These are phyloP conservation scores for Acleris laterana DNA, from an alignment of 2,888 invertebrate genomes.

Conservation along the genomic window DNA sequence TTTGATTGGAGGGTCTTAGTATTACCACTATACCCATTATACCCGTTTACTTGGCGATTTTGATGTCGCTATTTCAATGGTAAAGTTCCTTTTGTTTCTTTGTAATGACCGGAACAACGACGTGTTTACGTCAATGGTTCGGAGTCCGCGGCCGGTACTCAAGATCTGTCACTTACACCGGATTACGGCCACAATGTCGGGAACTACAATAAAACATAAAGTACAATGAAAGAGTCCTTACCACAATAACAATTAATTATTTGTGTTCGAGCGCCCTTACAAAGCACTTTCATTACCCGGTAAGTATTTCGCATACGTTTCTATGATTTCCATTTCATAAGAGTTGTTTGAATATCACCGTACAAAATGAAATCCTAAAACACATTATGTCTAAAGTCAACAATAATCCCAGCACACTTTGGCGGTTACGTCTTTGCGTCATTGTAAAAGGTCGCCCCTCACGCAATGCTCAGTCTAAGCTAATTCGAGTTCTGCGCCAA, in stretches of 20 bases:
- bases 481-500: background rate
- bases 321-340: slow-evolving; percentile 45
- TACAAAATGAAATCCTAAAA: slow-evolving; percentile 2
- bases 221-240: slow-evolving; percentile 40
- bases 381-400: background rate
- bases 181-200: slow-evolving; percentile 35
- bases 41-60: too few relatives aligned
- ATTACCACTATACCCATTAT: too few relatives aligned
- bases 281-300: slow-evolving; percentile 57
- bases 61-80: too few relatives aligned
- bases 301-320: slow-evolving; percentile 69
- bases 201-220: slow-evolving; percentile 50
- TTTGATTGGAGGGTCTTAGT: too few relatives aligned
- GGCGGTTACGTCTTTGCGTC: background rate
- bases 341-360: background rate
- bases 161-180: slow-evolving; percentile 28
- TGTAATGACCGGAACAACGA: slow-evolving; percentile 4
- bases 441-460: slow-evolving; percentile 9
- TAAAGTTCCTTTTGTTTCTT: too few relatives aligned
- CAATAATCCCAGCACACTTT: background rate
- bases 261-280: slow-evolving; percentile 49
- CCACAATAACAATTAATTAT: slow-evolving; percentile 66
- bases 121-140: slow-evolving; percentile 25
- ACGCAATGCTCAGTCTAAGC: slow-evolving; percentile 1
- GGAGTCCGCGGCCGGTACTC: slow-evolving; percentile 20